Conservation (phyloP, 2,888 invertebrate species). For the Perithous albicinctus region DNA sequence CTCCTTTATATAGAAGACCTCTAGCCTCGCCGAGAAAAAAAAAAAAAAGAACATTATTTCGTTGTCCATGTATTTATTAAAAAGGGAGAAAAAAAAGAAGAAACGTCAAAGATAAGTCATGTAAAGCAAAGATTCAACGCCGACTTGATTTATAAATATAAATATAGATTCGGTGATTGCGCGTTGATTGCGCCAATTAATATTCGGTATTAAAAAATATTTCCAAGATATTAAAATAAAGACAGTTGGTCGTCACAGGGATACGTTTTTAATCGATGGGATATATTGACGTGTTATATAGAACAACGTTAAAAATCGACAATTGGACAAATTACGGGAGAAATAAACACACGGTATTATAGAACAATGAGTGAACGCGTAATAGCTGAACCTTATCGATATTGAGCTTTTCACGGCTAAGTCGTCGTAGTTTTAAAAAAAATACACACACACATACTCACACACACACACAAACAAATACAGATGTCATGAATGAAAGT, state of each 20-base stretch:
- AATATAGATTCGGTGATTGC: conserved; percentile 38
- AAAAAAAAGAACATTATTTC: conserved; percentile 63
- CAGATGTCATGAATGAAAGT: conserved; percentile 30
- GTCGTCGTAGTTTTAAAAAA: conserved; percentile 69
- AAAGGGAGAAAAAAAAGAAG: conserved; percentile 21
- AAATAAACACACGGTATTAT: conserved; percentile 62
- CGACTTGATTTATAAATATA: conserved; percentile 35
- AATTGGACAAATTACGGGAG: conserved; percentile 50
- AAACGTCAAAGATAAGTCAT: conserved; percentile 2
- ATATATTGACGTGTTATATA: conserved; percentile 46
- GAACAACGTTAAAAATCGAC: conserved; percentile 35
- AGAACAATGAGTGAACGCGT: conserved; percentile 51
- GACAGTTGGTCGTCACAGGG: not conserved
- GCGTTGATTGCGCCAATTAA: conserved; percentile 40
- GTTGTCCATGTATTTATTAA: conserved; percentile 61
- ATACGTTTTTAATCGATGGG: conserved; percentile 10
- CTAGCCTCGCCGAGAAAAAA: conserved; percentile 68
- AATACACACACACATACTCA: too few relatives aligned
- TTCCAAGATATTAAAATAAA: conserved; percentile 30
- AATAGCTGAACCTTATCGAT: conserved; percentile 60
- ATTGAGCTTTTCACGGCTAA: conserved; percentile 68
- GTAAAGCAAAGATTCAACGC: conserved; percentile 27
- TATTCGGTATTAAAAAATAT: conserved; percentile 40
- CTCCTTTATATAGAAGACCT: conserved; percentile 76
- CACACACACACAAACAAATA: too few relatives aligned